Evolutionary conservation across 2,797 vertebrate species (phyloP), one percentile per base, ranked within the genome.

Genomic region (Neosilurus hyrtlii): DNA sequence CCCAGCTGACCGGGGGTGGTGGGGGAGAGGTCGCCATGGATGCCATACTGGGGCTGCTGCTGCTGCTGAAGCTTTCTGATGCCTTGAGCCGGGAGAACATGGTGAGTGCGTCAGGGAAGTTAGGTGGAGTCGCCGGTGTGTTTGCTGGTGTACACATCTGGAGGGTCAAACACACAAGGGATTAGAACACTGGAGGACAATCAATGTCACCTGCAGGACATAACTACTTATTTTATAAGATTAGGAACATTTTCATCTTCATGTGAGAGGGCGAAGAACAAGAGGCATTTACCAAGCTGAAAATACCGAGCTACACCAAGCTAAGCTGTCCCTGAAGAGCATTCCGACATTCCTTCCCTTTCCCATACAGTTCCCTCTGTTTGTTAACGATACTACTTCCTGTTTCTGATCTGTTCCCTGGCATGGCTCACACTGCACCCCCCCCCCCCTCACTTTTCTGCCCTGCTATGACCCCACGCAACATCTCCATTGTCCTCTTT

Each of bases 141-240:
- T 99, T 99, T 93, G 97, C 96, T 0, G 97, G 98, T 91, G 97
- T 97, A 92, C 98, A 98, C 97, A 99, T 98, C 98, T 99, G 94
- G 0, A 1, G 87, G 76, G 49, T 66, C 63, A 85, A 71, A 80
- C 9, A 70, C 16, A 82, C 14, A 83, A 4, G 54, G 7, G 84
- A 67, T 87, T 43, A 87, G 76, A 85, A 85, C 26, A 68, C 65
- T n/a, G 9, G 16, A 26, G 26, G 2, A 26, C 24, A 57, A 12
- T 52, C n/a, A 15, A 57, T 24, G 5, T 43, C 30, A 37, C 18
- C 26, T 65, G 24, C 80, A 70, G 11, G 22, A 79, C 24, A 83
- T 22, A 49, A 68, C 9, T 12, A 18, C 7, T 61, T 2, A 49
- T 68, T 43, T n/a, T 5, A 61, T 24, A 63, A 77, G n/a, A 62